phyloP scores from a whole-genome alignment of 2,888 invertebrate species.

The Oxystoma pomonae region DNA sequence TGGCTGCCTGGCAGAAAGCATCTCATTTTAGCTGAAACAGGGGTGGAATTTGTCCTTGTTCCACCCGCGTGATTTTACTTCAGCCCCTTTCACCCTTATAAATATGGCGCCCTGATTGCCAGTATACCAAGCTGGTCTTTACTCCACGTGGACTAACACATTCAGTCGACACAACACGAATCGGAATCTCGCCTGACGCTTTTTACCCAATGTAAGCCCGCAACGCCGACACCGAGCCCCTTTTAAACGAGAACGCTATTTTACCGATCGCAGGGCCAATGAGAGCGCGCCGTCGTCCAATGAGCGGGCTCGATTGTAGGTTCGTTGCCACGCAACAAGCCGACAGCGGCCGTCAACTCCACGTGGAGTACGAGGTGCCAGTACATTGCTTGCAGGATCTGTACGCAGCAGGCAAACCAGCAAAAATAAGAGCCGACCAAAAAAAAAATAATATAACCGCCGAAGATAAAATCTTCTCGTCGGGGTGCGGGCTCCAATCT shows the following conservation, averaged over 20 bases:
- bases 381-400: constrained; percentile 47
- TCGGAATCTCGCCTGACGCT: constrained; percentile 30
- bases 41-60: constrained; percentile 50
- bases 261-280: constrained; percentile 31
- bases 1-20: constrained; percentile 61
- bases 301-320: constrained; percentile 32
- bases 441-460: constrained; percentile 47
- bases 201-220: constrained; percentile 10
- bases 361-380: constrained; percentile 50
- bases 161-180: constrained; percentile 19
- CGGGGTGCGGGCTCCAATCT: constrained; percentile 44
- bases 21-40: constrained; percentile 51
- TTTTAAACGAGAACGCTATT: constrained; percentile 43
- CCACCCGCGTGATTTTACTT: constrained; percentile 50
- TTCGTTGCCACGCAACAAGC: constrained; percentile 38
- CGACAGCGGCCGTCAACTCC: constrained; percentile 42
- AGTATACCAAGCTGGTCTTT: constrained; percentile 48
- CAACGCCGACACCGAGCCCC: constrained; percentile 33
- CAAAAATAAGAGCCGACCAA: constrained; percentile 49
- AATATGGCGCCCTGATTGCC: constrained; percentile 53
- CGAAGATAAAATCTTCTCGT: constrained; percentile 47
- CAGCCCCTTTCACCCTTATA: constrained; percentile 51
- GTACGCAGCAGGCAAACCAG: constrained; percentile 48
- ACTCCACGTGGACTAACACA: constrained; percentile 44
- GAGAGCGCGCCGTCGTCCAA: constrained; percentile 33